Evolutionary conservation across 2,888 invertebrate genomes (phyloP).

Genomic region (Bruchidius siliquastri): DNA sequence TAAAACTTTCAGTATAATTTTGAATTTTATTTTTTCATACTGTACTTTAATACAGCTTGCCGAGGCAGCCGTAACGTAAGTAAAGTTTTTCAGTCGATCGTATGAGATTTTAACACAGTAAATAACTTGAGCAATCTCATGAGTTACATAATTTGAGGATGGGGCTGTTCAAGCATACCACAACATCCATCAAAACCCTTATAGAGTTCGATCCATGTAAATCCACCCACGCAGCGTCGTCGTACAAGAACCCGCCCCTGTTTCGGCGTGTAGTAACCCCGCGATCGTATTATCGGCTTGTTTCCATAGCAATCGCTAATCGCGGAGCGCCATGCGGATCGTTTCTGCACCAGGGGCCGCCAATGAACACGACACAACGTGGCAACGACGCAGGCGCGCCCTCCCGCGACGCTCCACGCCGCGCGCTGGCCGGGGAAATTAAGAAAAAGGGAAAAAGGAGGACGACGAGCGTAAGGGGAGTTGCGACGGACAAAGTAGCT

Average conservation of each 20-base stretch:
- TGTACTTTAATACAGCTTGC: no score
- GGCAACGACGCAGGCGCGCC: not conserved
- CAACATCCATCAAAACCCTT: not conserved
- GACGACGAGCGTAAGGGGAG: not conserved
- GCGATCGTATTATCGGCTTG: conserved; percentile 55
- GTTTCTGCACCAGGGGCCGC: conserved; percentile 44
- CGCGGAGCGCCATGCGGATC: conserved; percentile 48
- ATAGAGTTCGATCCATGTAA: not conserved
- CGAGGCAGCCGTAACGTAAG: no score
- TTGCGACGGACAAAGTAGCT: not conserved
- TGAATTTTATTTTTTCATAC: no score
- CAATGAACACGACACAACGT: conserved; percentile 27
- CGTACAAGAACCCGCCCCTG: not conserved
- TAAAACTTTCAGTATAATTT: no score
- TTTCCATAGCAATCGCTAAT: conserved; percentile 59
- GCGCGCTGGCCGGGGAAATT: not conserved
- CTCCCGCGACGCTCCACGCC: not conserved
- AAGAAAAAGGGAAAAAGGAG: not conserved
- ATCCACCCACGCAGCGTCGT: not conserved
- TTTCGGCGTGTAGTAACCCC: not conserved
- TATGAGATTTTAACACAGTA: no score
- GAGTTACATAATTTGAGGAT: no score
- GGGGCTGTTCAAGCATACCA: not conserved
- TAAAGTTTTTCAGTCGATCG: no score
- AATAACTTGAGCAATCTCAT: no score